Conservation (phyloP, 2,797 vertebrate species). For the Odontamblyopus lacepedii region DNA sequence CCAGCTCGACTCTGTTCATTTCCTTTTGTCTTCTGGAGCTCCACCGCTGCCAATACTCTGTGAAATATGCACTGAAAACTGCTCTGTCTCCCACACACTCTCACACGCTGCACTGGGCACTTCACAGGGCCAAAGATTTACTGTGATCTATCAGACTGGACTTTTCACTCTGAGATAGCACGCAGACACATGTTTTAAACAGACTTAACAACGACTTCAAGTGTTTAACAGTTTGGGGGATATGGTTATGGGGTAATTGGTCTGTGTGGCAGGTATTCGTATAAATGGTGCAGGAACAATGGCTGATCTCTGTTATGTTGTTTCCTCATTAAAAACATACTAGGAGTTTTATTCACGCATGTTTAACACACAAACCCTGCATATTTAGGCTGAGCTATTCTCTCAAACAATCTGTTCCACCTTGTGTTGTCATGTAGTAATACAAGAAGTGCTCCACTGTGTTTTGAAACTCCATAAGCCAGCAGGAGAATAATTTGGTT, state of each 20-base stretch:
- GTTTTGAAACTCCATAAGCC: no score
- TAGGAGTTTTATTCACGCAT: no score
- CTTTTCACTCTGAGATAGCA: not conserved
- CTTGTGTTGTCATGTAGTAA: no score
- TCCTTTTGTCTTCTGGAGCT: slow-evolving; percentile 80
- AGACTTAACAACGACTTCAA: not conserved
- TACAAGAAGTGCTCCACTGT: no score
- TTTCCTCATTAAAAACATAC: no score
- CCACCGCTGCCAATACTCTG: slow-evolving; percentile 76
- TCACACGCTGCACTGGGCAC: not conserved
- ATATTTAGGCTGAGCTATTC: no score
- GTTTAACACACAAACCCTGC: no score
- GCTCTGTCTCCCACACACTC: slow-evolving; percentile 3
- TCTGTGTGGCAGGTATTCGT: not conserved
- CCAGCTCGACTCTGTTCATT: slow-evolving; percentile 69
- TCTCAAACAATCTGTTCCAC: no score
- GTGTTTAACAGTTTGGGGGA: not conserved
- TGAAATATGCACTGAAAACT: slow-evolving; percentile 76
- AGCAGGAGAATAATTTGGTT: no score
- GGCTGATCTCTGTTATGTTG: no score
- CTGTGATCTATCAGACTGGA: not conserved
- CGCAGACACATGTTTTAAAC: not conserved
- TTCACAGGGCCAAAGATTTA: not conserved
- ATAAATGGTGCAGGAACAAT: no score
- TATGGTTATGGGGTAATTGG: not conserved